Base-by-base conservation (phyloP, 2,797 vertebrate genomes). In the Falco novaeseelandiae region DNA sequence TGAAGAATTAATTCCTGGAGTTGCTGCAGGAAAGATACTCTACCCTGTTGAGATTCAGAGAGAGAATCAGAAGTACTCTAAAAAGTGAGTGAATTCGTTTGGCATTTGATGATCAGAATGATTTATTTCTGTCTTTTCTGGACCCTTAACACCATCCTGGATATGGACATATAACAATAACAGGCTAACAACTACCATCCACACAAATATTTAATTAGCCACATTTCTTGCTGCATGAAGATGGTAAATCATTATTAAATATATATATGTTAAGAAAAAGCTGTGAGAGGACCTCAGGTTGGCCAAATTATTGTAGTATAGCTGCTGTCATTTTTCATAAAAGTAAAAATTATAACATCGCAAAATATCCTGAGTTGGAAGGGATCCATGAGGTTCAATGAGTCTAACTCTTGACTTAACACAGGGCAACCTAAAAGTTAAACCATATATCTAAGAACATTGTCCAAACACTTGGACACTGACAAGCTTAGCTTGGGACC, bases 341-440 rank as follows among this genome's bases (percentile, higher is more conserved):
- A 70, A 36, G 14, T 52, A 34, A 46, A 29, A 61, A 52, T n/a
- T 18, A 65, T 14, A 54, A 12, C 21, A 57, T 63, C n/a, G 59
- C 30, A 76, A 12, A 61, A 46, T 59, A 66, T 14, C 29, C 23
- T 61, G 48, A 46, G 13, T 21, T 59, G 29, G 23, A 74, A 81
- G n/a, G 8, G 36, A 88, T 8, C 5, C 20, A 34, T 2, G 3
- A 52, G 25, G 5, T 46, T 32, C 42, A 42, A 7, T 0, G 1
- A 72, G 6, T 72, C 5, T 22, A 58, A 66, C 7, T 61, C 30
- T 34, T 46, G 38, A 34, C 18, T 58, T 67, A 67, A 62, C 21
- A 59, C 34, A 40, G 18, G 30, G 10, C 16, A 80, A 30, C 18
- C 26, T 61, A 29, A 44, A 74, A 46, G 22, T 32, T 49, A 69